phyloP scores from a whole-genome alignment of 2,797 vertebrate species.

The Chiroxiphia lanceolata region DNA sequence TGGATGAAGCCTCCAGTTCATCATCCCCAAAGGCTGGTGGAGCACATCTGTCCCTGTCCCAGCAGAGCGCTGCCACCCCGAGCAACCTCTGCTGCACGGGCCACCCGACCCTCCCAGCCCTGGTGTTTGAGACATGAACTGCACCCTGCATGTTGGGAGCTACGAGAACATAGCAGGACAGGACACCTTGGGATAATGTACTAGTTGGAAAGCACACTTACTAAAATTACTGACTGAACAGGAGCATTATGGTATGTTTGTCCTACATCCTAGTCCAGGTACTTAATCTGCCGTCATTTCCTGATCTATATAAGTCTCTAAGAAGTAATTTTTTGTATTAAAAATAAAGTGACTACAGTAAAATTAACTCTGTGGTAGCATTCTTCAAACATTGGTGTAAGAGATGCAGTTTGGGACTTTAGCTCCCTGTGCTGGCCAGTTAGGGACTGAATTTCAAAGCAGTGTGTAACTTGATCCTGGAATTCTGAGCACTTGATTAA shows the following conservation, averaged over 20 bases:
- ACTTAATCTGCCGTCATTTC: background rate
- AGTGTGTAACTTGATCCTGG: background rate
- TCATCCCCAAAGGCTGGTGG: background rate
- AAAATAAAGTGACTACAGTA: conserved; percentile 51
- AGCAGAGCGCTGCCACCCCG: background rate
- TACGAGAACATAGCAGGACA: background rate
- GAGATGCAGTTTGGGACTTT: background rate
- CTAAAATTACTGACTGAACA: conserved; percentile 43
- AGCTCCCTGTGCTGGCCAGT: background rate
- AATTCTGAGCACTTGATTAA: background rate
- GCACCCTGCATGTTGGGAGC: rapidly evolving
- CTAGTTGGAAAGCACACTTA: conserved; percentile 31
- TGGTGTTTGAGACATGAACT: rapidly evolving
- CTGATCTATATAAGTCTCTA: background rate
- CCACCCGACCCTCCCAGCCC: background rate
- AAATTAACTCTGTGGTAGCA: background rate
- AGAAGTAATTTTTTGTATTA: conserved; percentile 27
- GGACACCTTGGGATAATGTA: background rate
- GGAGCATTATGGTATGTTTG: conserved; percentile 14
- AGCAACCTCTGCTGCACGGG: background rate
- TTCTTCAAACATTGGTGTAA: background rate
- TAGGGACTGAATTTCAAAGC: background rate
- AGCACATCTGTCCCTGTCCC: rapidly evolving
- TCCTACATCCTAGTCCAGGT: conserved; percentile 9
- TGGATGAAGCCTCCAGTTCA: background rate